Base-by-base conservation (phyloP, 2,113 vertebrate species). In the Xenopus laevis region DNA sequence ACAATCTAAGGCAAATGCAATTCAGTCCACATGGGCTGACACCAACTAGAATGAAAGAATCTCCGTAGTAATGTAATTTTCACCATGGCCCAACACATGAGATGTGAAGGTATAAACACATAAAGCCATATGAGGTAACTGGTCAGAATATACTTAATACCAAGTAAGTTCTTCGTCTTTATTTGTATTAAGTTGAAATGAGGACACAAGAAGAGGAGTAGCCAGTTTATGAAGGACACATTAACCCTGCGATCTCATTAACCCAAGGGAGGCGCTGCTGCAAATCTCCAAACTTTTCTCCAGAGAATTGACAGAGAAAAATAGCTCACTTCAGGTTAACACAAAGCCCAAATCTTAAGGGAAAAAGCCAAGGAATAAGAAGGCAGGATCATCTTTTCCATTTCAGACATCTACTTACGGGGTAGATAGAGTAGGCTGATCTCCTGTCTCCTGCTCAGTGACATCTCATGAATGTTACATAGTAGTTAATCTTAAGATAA, bases 201-300 rank as follows among this genome's bases (percentile, higher is more conserved):
- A 40, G 33, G 33, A 40, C 33, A 40, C 2, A 40, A 7, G 2
- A 40, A 7, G 33, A 40, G 33, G 33, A 40, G 33, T 40, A 40
- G 6, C 33, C 8, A 9, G 33, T 40, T 40, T 40, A 2, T 40
- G 33, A 40, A 40, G 33, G 33, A 40, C 33, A 7, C 33, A 13
- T 62, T 52, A 27, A 33, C 63, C n/a, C 45, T n/a, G 30, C 69
- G 66, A 76, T 68, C 65, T 76, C 65, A 76, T 76, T 68, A 55
- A 40, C 73, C 59, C 58, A 40, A 10, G 73, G 58, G 65, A 50
- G 3, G 15, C 2, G 12, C 63, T 65, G 11, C 16, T 20, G 17
- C 40, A 65, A 46, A 52, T 69, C 46, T 44, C 58, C 2, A 21
- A 47, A 16, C 13, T 33, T 60, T 61, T 61, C 65, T 40, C 72